These are phyloP conservation scores for Drosophila kepulauana DNA, from an alignment of 1,140 invertebrate species.

Conservation along the genomic window DNA sequence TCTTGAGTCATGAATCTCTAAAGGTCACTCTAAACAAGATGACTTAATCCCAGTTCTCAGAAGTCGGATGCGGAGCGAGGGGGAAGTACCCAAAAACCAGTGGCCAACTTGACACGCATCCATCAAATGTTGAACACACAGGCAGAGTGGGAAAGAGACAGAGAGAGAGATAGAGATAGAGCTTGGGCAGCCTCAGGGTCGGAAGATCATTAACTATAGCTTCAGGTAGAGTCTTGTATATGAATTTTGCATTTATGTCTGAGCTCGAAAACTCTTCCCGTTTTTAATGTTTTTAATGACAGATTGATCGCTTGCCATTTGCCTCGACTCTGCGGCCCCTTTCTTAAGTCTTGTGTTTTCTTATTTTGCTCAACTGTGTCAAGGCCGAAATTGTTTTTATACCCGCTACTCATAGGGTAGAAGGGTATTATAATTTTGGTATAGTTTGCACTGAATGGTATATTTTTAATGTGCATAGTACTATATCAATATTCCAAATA, in stretches of 20 bases:
- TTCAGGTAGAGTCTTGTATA: neutral
- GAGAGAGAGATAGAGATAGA: too few species aligned
- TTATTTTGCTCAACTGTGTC: conserved; percentile 54
- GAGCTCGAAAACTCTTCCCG: conserved; percentile 13
- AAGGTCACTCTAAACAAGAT: conserved; percentile 16
- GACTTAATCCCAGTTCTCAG: conserved; percentile 6
- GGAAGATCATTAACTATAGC: conserved; percentile 30
- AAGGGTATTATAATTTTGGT: too few species aligned
- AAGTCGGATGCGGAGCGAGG: neutral
- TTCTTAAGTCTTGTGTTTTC: neutral
- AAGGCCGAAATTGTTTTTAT: conserved; percentile 57
- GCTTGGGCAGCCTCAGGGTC: conserved; percentile 11
- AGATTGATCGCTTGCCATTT: conserved; percentile 57
- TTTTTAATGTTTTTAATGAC: conserved; percentile 27
- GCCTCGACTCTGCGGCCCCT: neutral
- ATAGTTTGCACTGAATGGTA: too few species aligned
- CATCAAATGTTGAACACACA: conserved; percentile 41
- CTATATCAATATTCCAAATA: too few species aligned
- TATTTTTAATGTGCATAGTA: too few species aligned
- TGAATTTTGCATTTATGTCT: conserved; percentile 20
- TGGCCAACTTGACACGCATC: conserved; percentile 41
- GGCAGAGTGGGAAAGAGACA: too few species aligned
- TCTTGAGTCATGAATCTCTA: neutral
- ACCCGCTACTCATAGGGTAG: too few species aligned
- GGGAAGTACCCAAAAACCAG: neutral